These are phyloP conservation scores for Petrolisthes manimaculis DNA, from an alignment of 2,888 invertebrate species.

Conservation along the genomic window DNA sequence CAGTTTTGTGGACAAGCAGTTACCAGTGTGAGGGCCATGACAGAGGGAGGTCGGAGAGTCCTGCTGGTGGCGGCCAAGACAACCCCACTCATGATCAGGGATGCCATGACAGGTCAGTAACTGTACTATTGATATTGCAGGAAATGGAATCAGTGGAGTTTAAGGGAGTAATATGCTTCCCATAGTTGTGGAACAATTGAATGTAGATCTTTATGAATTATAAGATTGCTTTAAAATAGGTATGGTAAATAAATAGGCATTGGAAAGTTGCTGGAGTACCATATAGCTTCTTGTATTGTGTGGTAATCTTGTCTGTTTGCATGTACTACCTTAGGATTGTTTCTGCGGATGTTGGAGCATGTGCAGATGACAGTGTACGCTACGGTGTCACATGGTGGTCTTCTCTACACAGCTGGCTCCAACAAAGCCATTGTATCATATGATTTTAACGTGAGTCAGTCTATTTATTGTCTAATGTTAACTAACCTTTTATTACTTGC, in stretches of 20 bases:
- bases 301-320: no score
- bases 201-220: no score
- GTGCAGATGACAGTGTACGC: constrained; percentile 61
- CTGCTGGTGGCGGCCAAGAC: constrained; percentile 59
- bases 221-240: no score
- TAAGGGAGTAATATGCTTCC: no score
- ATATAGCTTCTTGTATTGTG: no score
- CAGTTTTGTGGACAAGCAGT: constrained; percentile 56
- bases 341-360: constrained; percentile 58
- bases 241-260: no score
- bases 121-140: no score
- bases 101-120: constrained; percentile 63
- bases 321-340: constrained; percentile 48
- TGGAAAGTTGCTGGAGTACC: no score
- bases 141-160: no score
- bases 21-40: constrained; percentile 52
- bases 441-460: constrained; percentile 62
- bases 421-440: constrained; percentile 59
- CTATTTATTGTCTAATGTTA: no score
- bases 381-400: constrained; percentile 58
- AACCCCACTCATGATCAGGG: constrained; percentile 61
- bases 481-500: no score
- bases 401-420: constrained; percentile 61
- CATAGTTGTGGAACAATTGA: no score
- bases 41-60: constrained; percentile 58